Base-by-base conservation (phyloP, 2,888 invertebrate genomes). In the Patella caerulea region DNA sequence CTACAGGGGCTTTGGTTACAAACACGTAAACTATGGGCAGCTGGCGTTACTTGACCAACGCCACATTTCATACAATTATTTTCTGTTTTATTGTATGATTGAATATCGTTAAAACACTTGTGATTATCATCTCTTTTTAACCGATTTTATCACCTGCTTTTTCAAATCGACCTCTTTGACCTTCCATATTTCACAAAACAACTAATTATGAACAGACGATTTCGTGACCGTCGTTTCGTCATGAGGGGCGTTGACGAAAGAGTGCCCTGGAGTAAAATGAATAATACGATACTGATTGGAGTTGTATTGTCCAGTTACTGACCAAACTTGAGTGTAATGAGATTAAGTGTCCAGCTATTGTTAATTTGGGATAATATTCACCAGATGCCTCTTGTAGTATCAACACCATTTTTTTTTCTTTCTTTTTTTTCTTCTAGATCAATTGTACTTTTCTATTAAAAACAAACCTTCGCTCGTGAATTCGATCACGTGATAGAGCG, bases 171-270 rank as follows among this genome's bases (percentile, higher is more conserved):
- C 65, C 65, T 65, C 24, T 65, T 19, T 65, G 65, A 65, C 65
- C 65, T 24, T 19, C 11, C 65, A 65, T 65, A 65, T 65, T 65
- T 65, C 65, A 65, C 65, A 65, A 65, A 65, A 65, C 65, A 65
- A 65, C 65, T 24, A 65, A 65, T 65, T 65, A 65, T 65, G 19
- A 24, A 24, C 24, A 24, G 65, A n/a, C 65, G 65, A 65, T 65
- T 65, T 65, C 65, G 65, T 65, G 65, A 24, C 65, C 65, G 24
- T 65, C 65, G 65, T 65, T 65, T 65, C 65, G 65, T 65, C 65
- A 65, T 65, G 65, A 65, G 19, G 65, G 65, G 65, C 19, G 19
- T 19, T 65, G 19, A 65, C 11, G 19, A 65, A 65, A 65, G 19
- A 14, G 12, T 65, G 65, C 19, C 65, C 19, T 24, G 12, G 9